Evolutionary conservation across 1,140 invertebrate genomes (phyloP), one percentile per base, ranked within the genome.

Genomic region (Meloidogyne chitwoodi): DNA sequence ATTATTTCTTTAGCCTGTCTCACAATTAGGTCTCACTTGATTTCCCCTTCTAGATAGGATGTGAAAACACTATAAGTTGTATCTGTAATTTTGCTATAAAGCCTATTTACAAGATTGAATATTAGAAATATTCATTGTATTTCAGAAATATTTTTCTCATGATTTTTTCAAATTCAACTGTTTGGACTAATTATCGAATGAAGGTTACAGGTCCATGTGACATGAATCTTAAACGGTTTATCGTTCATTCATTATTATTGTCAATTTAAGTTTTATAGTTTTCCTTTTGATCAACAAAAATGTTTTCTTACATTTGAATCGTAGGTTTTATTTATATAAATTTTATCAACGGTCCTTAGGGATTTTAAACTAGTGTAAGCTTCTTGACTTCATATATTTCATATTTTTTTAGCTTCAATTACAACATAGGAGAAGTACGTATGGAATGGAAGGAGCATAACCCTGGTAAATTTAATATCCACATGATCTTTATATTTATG

Each of bases 141-240:
- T 72, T 80, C 75, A 85, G 84, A 71, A 86, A 86, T 70, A 84
- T 86, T 44, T 86, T 86, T 68, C 66, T 86, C 27, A 86, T 86
- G 85, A 82, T 86, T 11, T 85, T 87, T 67, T 78, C 85, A 6
- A 86, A 86, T 73, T 86, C 85, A 11, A 86, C 85, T 8, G 68
- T 86, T 16, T 86, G 85, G 85, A 83, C 84, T 11, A 86, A 86
- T 64, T 86, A 87, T 66, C 79, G 85, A 70, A 84, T 86, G 83
- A 86, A 86, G 67, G 27, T 87, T 24, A 86, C 85, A 24, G 84
- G 84, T 62, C 77, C 69, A 12, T 87, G 83, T 67, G 85, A 86
- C 70, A 86, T 86, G 85, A 85, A 86, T 64, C 71, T 86, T 19
- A 83, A 86, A 65, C 67, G 81, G 75, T 85, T 27, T 24, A 19